Evolutionary conservation across 35 echinoderm and acorn worm species (phyloP).

Genomic region (Lytechinus pictus): DNA sequence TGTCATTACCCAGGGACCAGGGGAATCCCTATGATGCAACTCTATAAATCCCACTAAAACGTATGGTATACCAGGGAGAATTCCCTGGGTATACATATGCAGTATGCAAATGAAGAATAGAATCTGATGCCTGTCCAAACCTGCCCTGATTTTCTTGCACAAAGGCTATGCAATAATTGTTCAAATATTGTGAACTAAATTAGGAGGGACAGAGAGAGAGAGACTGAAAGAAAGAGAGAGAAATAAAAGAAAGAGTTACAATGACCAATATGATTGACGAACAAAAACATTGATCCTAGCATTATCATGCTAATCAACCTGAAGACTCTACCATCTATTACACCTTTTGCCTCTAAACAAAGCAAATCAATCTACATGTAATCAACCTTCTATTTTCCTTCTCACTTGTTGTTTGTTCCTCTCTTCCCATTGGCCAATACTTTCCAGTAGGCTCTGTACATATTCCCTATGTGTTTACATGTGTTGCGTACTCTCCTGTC

Average conservation of each 20-base stretch:
- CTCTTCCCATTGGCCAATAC: conserved; percentile 1
- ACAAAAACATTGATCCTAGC: background rate
- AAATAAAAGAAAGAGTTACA: conserved; percentile 7
- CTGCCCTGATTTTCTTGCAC: background rate
- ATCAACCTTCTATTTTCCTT: background rate
- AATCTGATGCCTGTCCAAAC: background rate
- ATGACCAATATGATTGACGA: background rate
- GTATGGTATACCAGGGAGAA: background rate
- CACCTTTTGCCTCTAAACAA: background rate
- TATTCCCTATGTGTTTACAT: background rate
- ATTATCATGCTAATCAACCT: background rate
- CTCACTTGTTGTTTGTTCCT: background rate
- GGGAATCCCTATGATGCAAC: conserved; percentile 7
- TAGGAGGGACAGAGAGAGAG: background rate
- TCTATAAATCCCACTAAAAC: background rate
- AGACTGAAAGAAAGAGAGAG: background rate
- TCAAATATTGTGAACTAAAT: background rate
- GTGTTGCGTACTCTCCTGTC: background rate
- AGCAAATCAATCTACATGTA: background rate
- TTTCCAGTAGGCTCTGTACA: background rate
- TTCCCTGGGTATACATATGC: background rate
- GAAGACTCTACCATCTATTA: background rate
- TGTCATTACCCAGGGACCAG: background rate
- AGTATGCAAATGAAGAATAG: background rate
- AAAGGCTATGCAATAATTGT: conserved; percentile 3